Percentiles rank a stretch among this genome's conserved stretches.
Evolutionary conservation across 2,113 vertebrate species (phyloP).

Genomic region (Eleginops maclovinus): DNA sequence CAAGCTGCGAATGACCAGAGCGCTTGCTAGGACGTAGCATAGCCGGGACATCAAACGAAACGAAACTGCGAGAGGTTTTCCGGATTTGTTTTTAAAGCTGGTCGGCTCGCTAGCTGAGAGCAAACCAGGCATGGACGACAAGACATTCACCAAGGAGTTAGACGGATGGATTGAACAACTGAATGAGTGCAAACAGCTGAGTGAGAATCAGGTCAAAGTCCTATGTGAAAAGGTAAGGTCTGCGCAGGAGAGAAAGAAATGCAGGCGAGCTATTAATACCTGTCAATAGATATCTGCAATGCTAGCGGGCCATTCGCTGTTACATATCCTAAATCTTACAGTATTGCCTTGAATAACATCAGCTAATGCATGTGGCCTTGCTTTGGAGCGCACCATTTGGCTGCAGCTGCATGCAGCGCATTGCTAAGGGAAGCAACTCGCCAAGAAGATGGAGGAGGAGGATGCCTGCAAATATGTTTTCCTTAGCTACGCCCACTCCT

Average conservation of each 20-base stretch:
- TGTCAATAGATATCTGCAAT: neutral
- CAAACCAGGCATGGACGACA: slow-evolving; percentile 89
- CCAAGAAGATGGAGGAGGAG: slow-evolving; percentile 71
- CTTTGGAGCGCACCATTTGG: slow-evolving; percentile 50
- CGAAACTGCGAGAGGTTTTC: slow-evolving; percentile 24
- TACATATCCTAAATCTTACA: neutral
- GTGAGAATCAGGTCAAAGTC: slow-evolving; percentile 95
- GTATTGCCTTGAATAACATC: neutral
- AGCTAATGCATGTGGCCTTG: slow-evolving; percentile 36
- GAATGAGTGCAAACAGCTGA: slow-evolving; percentile 95
- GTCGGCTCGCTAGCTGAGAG: slow-evolving; percentile 54
- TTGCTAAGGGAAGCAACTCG: slow-evolving; percentile 16
- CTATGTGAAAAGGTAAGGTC: slow-evolving; percentile 93
- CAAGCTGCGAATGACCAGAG: slow-evolving; percentile 48
- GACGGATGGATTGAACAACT: slow-evolving; percentile 97
- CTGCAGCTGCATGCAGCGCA: slow-evolving; percentile 38
- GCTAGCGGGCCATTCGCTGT: neutral
- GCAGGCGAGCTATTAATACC: neutral
- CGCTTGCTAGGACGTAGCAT: slow-evolving; percentile 30
- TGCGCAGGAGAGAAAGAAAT: slow-evolving; percentile 26
- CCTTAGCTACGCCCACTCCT: slow-evolving; percentile 63
- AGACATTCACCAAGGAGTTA: slow-evolving; percentile 95
- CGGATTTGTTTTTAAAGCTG: slow-evolving; percentile 30
- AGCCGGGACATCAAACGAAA: slow-evolving; percentile 30
- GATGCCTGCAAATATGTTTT: slow-evolving; percentile 45